Evolutionary conservation across 2,113 vertebrate genomes (phyloP).

Genomic region (Lophotis ruficrista): DNA sequence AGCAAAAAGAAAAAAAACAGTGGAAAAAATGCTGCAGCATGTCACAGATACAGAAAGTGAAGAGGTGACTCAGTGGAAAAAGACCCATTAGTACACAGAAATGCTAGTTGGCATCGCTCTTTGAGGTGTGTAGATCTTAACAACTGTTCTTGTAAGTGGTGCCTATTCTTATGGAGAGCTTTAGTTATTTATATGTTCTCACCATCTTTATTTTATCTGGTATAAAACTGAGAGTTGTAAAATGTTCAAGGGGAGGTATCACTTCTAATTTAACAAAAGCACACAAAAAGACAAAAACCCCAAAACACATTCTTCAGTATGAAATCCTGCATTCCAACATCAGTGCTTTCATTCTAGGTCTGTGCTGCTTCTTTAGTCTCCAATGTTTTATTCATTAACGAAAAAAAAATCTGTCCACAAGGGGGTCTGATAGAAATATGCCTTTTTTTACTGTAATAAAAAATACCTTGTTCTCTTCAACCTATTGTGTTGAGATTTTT

Average conservation of each 20-base stretch:
- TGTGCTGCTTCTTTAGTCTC: neutral
- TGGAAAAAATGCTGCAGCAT: neutral
- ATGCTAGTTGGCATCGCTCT: neutral
- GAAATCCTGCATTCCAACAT: neutral
- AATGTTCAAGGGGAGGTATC: neutral
- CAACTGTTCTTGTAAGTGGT: neutral
- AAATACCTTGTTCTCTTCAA: neutral
- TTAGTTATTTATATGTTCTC: neutral
- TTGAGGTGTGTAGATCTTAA: neutral
- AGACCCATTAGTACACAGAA: neutral
- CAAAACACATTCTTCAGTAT: neutral
- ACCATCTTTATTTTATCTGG: neutral
- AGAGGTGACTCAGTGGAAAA: neutral
- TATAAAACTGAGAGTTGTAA: neutral
- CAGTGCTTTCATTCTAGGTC: neutral
- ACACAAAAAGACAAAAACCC: neutral
- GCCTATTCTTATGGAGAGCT: neutral
- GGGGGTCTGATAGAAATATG: neutral
- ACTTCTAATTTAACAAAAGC: neutral
- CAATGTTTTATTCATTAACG: neutral
- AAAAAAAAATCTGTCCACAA: neutral
- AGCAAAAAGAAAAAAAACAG: neutral
- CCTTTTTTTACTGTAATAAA: neutral
- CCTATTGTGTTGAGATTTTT: neutral
- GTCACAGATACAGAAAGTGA: neutral